Conservation (phyloP, 2,113 vertebrate species). For the Typhlomys cinereus region DNA sequence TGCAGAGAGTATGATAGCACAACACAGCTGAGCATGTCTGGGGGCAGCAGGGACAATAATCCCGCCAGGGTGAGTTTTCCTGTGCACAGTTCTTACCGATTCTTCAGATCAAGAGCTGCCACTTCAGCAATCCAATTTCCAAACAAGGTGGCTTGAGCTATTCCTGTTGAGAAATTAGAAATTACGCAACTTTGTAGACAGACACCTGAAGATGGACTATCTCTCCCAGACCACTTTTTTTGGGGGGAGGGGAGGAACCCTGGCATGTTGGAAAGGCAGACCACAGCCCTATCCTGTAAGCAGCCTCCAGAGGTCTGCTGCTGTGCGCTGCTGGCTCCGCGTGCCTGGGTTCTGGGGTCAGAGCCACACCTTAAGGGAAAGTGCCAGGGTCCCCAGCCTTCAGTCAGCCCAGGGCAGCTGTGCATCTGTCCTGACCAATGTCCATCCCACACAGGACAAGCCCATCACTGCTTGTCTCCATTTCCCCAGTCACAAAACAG, state of each 20-base stretch:
- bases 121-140: slow-evolving; percentile 52
- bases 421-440: not conserved
- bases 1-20: not conserved
- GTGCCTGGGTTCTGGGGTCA: not conserved
- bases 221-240: not conserved
- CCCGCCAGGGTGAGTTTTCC: not conserved
- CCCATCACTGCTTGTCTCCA: not conserved
- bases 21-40: not conserved
- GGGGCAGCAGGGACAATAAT: not conserved
- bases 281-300: not conserved
- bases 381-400: not conserved
- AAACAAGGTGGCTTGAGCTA: slow-evolving; percentile 28
- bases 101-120: slow-evolving; percentile 33
- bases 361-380: not conserved
- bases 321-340: not conserved
- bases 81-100: slow-evolving; percentile 46
- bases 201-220: not conserved
- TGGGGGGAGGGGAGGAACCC: no score
- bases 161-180: slow-evolving; percentile 69
- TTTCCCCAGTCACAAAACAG: not conserved
- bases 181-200: not conserved
- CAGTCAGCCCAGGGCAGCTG: not conserved
- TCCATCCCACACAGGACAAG: not conserved
- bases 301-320: not conserved
- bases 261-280: not conserved